These are phyloP conservation scores for Melanerpes aurifrons DNA, from an alignment of 2,113 vertebrate genomes.

Conservation along the genomic window DNA sequence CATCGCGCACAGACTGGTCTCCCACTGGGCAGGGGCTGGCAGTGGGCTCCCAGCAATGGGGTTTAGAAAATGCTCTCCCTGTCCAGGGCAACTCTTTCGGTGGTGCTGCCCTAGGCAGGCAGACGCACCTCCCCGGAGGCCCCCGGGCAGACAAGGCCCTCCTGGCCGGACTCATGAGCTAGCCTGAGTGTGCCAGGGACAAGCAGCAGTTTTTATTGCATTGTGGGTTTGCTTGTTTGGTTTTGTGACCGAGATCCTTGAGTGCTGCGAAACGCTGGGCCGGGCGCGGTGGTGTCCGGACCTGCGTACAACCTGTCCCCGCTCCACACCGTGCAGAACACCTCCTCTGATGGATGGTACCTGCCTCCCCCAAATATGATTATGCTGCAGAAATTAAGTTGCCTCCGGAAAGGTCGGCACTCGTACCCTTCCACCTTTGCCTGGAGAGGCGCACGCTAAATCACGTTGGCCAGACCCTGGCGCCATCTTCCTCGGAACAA, in stretches of 20 bases:
- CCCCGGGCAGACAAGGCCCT: background rate
- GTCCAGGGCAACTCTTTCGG: background rate
- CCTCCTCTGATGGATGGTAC: conserved; percentile 47
- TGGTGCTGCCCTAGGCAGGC: background rate
- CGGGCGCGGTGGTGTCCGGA: background rate
- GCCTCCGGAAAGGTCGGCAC: conserved; percentile 45
- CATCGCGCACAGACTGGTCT: background rate
- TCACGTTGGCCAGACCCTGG: conserved; percentile 17
- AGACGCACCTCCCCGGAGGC: background rate
- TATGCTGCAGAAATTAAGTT: conserved; percentile 64
- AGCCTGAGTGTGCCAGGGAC: background rate
- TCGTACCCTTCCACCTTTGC: conserved; percentile 34
- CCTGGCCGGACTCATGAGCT: background rate
- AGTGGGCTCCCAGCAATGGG: background rate
- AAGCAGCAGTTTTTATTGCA: background rate
- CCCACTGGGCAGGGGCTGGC: background rate
- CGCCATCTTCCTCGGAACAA: conserved; percentile 66
- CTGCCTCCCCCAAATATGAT: conserved; percentile 34
- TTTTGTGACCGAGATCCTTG: accelerated
- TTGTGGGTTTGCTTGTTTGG: too few species aligned
- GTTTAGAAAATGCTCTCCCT: background rate
- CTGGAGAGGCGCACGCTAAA: conserved; percentile 38
- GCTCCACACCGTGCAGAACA: background rate
- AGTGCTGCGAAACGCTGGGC: background rate
- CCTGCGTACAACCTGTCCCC: background rate